Evolutionary conservation across 1,140 invertebrate genomes (phyloP), one percentile per base, ranked within the genome.

Genomic region (Calephelis nemesis): DNA sequence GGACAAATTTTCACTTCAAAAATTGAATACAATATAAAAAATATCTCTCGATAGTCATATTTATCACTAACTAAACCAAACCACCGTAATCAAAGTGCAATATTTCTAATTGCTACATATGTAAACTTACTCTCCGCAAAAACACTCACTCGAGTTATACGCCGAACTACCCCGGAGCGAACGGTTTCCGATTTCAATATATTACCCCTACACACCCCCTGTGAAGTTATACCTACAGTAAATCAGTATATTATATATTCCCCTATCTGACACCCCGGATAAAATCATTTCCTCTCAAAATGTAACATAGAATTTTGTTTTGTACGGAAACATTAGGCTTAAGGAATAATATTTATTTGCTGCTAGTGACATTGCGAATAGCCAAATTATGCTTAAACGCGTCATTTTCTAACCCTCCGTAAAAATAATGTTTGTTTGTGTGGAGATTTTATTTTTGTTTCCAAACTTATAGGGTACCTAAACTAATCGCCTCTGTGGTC

Each of bases 111-210:
- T 30, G 30, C 42, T 7, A 45, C 42, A 45, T 6, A 45, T 5
- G 42, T 45, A 45, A 45, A 1, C 42, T 45, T 45, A 45, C 42
- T 5, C 42, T 45, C 7, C 42, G 5, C 42, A 5, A 45, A 42
- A 45, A 45, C 42, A 45, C 42, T 45, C 42, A 58, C 30, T 58
- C 54, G 30, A 58, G 54, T 58, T 39, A 58, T 58, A 30, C 30
- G 54, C 30, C 19, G 19, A 58, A 30, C 54, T 11, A 58, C 54
- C 54, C 54, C 30, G 19, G 30, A 30, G 30, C 54, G 54, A 58
- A 58, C 47, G 42, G 63, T 64, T 64, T 64, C 63, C 63, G 63
- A 64, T 64, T 64, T 64, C 63, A 64, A 64, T 58, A 58, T 58
- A 58, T 58, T 58, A 58, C 52, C 52, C 52, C 19, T 30, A 39